Conservation (phyloP, 2,797 vertebrate genomes). For the Crenichthys baileyi region DNA sequence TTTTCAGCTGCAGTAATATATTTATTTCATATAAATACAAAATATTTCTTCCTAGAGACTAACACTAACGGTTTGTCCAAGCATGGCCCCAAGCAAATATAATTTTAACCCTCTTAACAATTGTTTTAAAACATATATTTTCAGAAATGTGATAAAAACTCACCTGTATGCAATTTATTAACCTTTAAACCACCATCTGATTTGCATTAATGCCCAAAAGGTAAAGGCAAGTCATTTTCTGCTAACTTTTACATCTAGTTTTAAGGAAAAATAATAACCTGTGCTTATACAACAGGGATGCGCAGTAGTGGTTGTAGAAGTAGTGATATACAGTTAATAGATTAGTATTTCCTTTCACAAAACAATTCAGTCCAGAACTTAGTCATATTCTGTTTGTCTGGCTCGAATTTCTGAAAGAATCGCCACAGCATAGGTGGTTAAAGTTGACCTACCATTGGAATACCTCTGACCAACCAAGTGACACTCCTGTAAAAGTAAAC, state of each 20-base stretch:
- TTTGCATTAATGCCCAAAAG: neutral
- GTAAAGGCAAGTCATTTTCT: no score
- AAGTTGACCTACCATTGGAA: neutral
- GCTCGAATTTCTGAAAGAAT: no score
- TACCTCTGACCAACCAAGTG: neutral
- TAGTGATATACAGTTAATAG: no score
- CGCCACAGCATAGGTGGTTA: neutral
- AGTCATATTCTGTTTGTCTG: no score
- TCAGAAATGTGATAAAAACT: no score
- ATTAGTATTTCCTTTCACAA: no score
- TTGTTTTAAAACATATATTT: no score
- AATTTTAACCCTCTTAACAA: neutral
- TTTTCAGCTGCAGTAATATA: no score
- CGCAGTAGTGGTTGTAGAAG: no score
- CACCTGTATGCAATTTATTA: neutral
- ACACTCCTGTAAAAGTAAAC: neutral
- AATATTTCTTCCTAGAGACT: no score
- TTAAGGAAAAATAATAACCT: neutral
- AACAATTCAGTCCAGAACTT: no score
- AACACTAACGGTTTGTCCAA: neutral
- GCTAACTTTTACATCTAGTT: neutral
- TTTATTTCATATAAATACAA: neutral
- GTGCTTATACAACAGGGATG: neutral
- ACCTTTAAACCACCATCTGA: neutral
- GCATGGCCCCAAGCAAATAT: neutral